Evolutionary conservation across 1,140 invertebrate species (phyloP).

Genomic region (Heliconius eleuchia): DNA sequence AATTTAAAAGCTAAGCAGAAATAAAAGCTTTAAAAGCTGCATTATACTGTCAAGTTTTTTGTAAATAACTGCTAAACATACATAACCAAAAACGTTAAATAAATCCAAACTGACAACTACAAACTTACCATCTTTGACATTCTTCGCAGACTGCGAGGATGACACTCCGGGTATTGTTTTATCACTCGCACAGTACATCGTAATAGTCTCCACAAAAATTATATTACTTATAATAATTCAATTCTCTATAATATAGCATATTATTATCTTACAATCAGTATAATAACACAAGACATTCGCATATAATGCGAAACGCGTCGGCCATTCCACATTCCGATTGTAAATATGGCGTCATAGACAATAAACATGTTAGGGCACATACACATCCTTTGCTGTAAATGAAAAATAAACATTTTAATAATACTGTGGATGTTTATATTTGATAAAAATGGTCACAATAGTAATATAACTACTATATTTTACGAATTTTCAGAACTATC

Average conservation of each 20-base stretch:
- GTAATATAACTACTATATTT: not conserved
- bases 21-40: not conserved
- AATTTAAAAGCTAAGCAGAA: conserved; percentile 15
- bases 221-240: conserved; percentile 56
- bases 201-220: conserved; percentile 55
- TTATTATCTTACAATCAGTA: conserved; percentile 64
- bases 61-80: conserved; percentile 1
- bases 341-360: conserved; percentile 77
- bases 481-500: not conserved
- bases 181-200: conserved; percentile 80
- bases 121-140: conserved; percentile 82
- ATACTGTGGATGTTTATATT: not conserved
- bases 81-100: conserved; percentile 47
- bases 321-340: conserved; percentile 81
- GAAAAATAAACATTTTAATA: not conserved
- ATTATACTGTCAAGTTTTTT: not conserved
- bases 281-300: conserved; percentile 67
- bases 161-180: conserved; percentile 80
- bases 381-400: conserved; percentile 9
- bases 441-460: not conserved
- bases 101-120: conserved; percentile 65
- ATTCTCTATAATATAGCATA: conserved; percentile 63
- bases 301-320: conserved; percentile 72
- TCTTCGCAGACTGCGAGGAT: conserved; percentile 80
- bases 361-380: conserved; percentile 42